These are phyloP conservation scores for Formica exsecta DNA, from an alignment of 1,140 invertebrate genomes.

Conservation along the genomic window DNA sequence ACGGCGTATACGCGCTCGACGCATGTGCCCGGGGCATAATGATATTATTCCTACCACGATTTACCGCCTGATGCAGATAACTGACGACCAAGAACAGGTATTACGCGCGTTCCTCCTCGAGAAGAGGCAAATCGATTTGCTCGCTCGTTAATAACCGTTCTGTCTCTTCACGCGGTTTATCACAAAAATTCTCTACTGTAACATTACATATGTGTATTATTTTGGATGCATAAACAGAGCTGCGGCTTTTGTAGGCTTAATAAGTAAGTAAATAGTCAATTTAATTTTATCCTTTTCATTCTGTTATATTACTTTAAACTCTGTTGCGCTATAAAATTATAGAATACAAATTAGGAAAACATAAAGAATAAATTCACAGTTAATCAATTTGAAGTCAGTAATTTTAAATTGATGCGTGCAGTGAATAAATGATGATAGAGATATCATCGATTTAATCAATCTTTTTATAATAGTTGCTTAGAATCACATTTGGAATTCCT, in stretches of 20 bases:
- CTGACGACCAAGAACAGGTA: conserved; percentile 46
- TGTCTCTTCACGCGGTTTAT: conserved; percentile 22
- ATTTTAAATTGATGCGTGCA: neutral
- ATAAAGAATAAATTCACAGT: no score
- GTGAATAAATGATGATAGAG: neutral
- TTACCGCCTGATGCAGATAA: conserved; percentile 53
- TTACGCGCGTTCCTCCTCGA: conserved; percentile 30
- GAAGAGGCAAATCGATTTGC: conserved; percentile 66
- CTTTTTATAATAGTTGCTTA: neutral
- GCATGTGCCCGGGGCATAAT: conserved; percentile 20
- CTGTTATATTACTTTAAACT: neutral
- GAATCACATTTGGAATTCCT: neutral
- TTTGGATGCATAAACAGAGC: neutral
- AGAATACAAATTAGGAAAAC: neutral
- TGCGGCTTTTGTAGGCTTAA: neutral
- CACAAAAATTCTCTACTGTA: conserved; percentile 21
- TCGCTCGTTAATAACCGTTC: conserved; percentile 63
- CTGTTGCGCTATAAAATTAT: neutral
- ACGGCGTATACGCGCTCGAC: conserved; percentile 21
- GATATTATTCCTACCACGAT: conserved; percentile 56
- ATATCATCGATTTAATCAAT: neutral
- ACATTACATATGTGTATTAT: conserved; percentile 7
- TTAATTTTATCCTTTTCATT: neutral
- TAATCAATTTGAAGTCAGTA: no score
- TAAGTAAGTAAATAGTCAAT: neutral